Evolutionary conservation across 53 echinoderm and acorn worm species (phyloP).

Genomic region (Arbacia lixula): DNA sequence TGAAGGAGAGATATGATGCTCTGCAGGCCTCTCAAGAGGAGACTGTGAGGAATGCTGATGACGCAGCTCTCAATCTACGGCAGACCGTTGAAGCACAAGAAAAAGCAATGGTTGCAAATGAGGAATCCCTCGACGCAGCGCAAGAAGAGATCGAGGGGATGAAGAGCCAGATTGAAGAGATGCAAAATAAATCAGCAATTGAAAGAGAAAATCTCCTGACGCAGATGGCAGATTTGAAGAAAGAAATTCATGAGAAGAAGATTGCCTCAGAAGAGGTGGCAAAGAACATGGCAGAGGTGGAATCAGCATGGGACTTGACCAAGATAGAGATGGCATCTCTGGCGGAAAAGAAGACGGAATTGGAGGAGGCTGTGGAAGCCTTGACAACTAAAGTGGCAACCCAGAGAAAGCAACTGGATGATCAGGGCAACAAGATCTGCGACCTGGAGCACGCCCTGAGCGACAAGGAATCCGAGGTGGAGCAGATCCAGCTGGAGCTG

Average conservation of each 20-base stretch:
- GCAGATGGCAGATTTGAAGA: constrained; percentile 59
- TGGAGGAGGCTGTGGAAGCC: constrained; percentile 42
- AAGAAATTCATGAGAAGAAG: constrained; percentile 28
- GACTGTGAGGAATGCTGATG: constrained; percentile 38
- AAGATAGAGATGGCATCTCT: constrained; percentile 18
- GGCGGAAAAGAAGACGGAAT: constrained; percentile 45
- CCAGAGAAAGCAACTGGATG: constrained; percentile 55
- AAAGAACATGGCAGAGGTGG: constrained; percentile 15
- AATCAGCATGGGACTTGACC: constrained; percentile 13
- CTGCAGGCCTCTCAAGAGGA: constrained; percentile 6
- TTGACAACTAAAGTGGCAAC: constrained; percentile 33
- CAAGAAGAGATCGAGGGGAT: constrained; percentile 43
- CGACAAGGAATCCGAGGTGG: constrained; percentile 61
- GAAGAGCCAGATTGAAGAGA: constrained; percentile 29
- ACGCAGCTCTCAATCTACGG: constrained; percentile 29
- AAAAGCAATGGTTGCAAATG: constrained; percentile 29
- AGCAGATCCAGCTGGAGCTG: constrained; percentile 61
- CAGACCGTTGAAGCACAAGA: constrained; percentile 43
- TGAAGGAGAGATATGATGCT: constrained; percentile 16
- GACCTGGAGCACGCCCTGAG: constrained; percentile 59
- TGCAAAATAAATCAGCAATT: constrained; percentile 46
- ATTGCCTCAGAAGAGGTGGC: background rate
- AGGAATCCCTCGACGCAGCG: constrained; percentile 33
- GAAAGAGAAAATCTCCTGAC: constrained; percentile 68
- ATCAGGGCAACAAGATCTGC: constrained; percentile 70